Conservation (phyloP, 1,140 invertebrate genomes). For the Trinorchestia longiramus region DNA sequence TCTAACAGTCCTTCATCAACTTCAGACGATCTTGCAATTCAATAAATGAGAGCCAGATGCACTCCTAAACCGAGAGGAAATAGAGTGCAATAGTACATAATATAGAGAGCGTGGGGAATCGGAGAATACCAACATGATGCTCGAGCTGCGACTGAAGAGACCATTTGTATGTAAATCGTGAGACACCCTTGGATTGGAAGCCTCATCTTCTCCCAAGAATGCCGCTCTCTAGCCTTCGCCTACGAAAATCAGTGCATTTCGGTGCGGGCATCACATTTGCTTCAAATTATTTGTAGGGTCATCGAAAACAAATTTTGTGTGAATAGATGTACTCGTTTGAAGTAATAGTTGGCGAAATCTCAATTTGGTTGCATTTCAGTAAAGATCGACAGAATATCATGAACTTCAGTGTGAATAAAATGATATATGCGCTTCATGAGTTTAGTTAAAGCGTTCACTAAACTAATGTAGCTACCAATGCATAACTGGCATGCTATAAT, state of each 20-base stretch:
- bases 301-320: not conserved
- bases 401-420: not conserved
- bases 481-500: not conserved
- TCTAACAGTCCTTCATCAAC: not conserved
- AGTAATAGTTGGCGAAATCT: not conserved
- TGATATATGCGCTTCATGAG: not conserved
- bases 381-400: not conserved
- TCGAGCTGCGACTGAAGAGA: not conserved
- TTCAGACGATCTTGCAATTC: not conserved
- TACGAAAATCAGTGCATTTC: not conserved
- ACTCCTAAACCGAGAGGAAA: not conserved
- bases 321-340: too few relatives aligned
- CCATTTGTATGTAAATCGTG: not conserved
- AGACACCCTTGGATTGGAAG: not conserved
- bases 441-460: not conserved
- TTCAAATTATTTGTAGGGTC: not conserved
- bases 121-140: not conserved
- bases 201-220: not conserved
- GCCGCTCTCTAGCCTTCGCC: not conserved
- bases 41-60: not conserved
- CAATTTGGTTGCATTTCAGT: not conserved
- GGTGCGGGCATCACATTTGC: too few relatives aligned
- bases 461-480: not conserved
- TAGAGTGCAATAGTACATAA: not conserved
- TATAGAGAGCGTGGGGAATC: not conserved